Conservation (phyloP, 2,888 invertebrate species). For the Dryocosmus kuriphilus region DNA sequence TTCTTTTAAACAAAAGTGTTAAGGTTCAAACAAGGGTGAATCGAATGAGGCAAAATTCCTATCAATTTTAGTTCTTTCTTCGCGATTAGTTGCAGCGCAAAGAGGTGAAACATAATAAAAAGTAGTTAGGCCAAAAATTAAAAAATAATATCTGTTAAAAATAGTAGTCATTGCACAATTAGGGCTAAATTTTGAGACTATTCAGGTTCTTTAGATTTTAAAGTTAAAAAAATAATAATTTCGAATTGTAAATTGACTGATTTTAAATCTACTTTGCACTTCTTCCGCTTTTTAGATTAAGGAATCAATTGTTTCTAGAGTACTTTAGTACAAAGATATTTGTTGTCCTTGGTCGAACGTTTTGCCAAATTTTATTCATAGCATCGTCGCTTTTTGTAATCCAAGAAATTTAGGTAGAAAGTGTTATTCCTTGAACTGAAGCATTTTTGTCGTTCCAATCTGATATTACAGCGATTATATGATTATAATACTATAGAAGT, state of each 20-base stretch:
- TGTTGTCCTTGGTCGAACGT: not conserved
- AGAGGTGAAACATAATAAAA: not conserved
- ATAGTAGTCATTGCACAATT: not conserved
- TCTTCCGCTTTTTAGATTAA: conserved; percentile 6
- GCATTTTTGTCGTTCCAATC: conserved; percentile 26
- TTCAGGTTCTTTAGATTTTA: not conserved
- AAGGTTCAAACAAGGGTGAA: not conserved
- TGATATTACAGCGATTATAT: conserved; percentile 4
- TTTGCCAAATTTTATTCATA: not conserved
- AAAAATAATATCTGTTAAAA: not conserved
- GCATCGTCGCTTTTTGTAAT: not conserved
- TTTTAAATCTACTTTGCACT: not conserved
- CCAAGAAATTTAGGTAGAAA: not conserved
- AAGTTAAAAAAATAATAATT: not conserved
- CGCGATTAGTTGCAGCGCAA: not conserved
- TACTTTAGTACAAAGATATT: not conserved
- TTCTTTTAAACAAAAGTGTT: not conserved
- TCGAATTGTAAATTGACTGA: not conserved
- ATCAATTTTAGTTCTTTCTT: not conserved
- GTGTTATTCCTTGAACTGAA: not conserved
- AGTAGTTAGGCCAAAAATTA: not conserved
- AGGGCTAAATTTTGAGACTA: not conserved
- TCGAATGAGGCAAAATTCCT: not conserved
- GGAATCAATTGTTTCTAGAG: not conserved
- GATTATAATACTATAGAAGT: not conserved